Percentiles rank a stretch among this genome's conserved stretches.
phyloP scores from a whole-genome alignment of 1,140 invertebrate species.

The Nomia melanderi region DNA sequence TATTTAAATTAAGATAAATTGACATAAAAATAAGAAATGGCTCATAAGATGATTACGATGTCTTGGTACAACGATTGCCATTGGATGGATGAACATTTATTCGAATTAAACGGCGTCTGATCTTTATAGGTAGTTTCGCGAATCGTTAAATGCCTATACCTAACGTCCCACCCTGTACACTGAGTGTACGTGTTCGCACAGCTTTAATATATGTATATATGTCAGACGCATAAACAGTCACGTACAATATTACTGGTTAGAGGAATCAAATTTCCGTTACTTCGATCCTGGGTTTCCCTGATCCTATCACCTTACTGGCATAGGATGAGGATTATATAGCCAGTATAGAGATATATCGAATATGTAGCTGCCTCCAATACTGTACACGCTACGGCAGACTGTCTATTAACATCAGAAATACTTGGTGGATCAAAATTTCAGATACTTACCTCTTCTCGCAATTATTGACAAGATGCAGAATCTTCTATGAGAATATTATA shows the following conservation, averaged over 20 bases:
- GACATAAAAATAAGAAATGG: too few relatives aligned
- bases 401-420: too few relatives aligned
- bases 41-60: too few relatives aligned
- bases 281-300: conserved; percentile 54
- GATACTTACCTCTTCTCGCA: too few relatives aligned
- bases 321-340: not conserved
- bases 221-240: conserved; percentile 52
- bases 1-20: too few relatives aligned
- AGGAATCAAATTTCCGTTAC: conserved; percentile 65
- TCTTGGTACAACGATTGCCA: too few relatives aligned
- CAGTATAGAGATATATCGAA: not conserved
- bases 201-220: conserved; percentile 1
- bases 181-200: not conserved
- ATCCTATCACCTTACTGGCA: conserved; percentile 43
- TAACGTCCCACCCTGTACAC: not conserved
- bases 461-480: too few relatives aligned
- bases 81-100: too few relatives aligned
- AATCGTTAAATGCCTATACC: not conserved
- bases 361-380: too few relatives aligned
- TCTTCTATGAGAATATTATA: too few relatives aligned
- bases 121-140: not conserved
- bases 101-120: not conserved
- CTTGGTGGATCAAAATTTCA: too few relatives aligned
- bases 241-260: conserved; percentile 47
- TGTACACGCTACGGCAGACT: not conserved